Evolutionary conservation across 2,888 invertebrate genomes (phyloP).

Genomic region (Parasteatoda lunata): DNA sequence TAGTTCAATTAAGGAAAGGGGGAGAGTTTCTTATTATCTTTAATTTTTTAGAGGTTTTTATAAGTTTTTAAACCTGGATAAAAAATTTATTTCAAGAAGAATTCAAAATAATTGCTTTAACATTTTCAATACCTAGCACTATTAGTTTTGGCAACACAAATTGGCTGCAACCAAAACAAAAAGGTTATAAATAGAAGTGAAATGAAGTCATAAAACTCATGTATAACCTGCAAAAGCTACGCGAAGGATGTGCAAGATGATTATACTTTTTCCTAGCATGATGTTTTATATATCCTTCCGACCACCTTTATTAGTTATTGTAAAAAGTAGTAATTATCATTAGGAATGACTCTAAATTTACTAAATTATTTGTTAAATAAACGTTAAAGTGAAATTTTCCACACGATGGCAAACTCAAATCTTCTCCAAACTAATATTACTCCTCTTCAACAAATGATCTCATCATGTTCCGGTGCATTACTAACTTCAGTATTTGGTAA

Average conservation of each 20-base stretch:
- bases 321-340: conserved; percentile 14
- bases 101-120: background rate
- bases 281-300: conserved; percentile 50
- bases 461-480: conserved; percentile 61
- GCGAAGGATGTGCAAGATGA: background rate
- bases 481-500: conserved; percentile 63
- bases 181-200: background rate
- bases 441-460: conserved; percentile 58
- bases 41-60: too few species aligned
- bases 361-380: background rate
- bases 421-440: conserved; percentile 23
- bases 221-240: background rate
- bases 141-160: background rate
- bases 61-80: too few species aligned
- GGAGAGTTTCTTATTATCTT: too few species aligned
- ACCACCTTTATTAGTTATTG: conserved; percentile 40
- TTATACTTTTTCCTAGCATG: conserved; percentile 9
- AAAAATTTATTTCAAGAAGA: background rate
- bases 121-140: background rate
- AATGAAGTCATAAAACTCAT: background rate
- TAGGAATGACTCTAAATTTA: conserved; percentile 22
- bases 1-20: too few species aligned
- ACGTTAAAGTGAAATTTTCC: background rate
- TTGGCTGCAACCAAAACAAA: background rate
- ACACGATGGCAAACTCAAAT: conserved; percentile 49